These are phyloP conservation scores for Drosophila yakuba DNA, from an alignment of 1,140 invertebrate genomes.

Conservation along the genomic window DNA sequence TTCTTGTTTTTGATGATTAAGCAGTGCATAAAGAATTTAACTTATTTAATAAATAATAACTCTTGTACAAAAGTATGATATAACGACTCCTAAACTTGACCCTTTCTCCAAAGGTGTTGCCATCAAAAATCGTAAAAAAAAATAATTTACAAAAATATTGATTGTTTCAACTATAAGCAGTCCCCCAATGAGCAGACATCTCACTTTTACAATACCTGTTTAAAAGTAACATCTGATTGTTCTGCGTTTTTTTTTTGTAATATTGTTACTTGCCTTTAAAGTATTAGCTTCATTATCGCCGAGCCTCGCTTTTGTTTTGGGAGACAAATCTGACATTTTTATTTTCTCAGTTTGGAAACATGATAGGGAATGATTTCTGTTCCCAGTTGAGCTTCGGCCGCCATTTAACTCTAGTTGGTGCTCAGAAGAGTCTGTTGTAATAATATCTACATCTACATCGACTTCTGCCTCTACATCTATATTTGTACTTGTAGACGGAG, in stretches of 20 bases:
- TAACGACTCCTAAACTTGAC: too few relatives aligned
- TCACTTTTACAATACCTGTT: too few relatives aligned
- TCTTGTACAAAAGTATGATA: too few relatives aligned
- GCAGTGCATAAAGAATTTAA: too few relatives aligned
- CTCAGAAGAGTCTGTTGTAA: constrained; percentile 57
- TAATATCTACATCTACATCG: constrained; percentile 61
- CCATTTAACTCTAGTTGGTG: constrained; percentile 48
- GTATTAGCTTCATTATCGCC: neutral
- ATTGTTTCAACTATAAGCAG: too few relatives aligned
- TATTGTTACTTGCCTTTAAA: constrained; percentile 1
- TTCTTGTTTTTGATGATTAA: too few relatives aligned
- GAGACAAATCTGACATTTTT: constrained; percentile 3
- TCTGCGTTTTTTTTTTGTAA: neutral
- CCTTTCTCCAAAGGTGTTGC: too few relatives aligned
- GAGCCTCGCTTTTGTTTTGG: neutral
- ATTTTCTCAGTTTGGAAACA: constrained; percentile 16
- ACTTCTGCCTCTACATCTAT: constrained; percentile 58
- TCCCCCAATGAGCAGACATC: too few relatives aligned
- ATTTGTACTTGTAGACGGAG: constrained; percentile 47
- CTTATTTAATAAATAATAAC: too few relatives aligned
- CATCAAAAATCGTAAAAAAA: too few relatives aligned
- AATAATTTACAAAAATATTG: too few relatives aligned
- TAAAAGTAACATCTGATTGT: too few relatives aligned
- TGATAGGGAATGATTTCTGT: constrained; percentile 12
- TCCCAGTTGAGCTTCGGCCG: constrained; percentile 5